A percentile compares a stretch with the other conserved stretches of the same genome.
These are phyloP conservation scores for Phymatocera aterrima DNA, from an alignment of 2,888 invertebrate genomes.

Conservation along the genomic window DNA sequence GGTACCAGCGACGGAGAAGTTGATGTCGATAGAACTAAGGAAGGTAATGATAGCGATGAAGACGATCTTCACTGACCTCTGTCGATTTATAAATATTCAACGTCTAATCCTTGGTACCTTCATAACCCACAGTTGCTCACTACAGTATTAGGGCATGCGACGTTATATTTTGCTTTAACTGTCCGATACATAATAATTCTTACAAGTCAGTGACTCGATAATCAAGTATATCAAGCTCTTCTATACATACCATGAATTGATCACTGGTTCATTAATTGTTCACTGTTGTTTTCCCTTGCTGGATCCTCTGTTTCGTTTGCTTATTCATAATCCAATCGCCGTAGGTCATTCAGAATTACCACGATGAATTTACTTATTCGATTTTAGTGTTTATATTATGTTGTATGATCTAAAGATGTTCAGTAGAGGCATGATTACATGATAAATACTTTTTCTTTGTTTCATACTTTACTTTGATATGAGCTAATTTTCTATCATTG, in stretches of 20 bases:
- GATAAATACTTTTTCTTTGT: background rate
- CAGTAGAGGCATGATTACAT: background rate
- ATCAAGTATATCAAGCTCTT: conserved; percentile 68
- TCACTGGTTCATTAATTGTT: conserved; percentile 21
- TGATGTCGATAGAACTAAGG: conserved; percentile 68
- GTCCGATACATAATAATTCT: conserved; percentile 73
- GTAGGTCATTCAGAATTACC: background rate
- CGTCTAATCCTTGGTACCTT: conserved; percentile 70
- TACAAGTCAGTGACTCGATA: conserved; percentile 67
- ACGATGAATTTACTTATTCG: background rate
- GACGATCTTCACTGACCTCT: conserved; percentile 72
- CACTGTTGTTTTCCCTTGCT: background rate
- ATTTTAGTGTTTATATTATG: background rate
- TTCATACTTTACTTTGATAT: no score
- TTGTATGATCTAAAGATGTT: background rate
- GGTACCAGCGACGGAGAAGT: conserved; percentile 71
- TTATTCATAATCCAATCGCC: background rate
- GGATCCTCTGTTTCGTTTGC: background rate
- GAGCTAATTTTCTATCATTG: conserved; percentile 52
- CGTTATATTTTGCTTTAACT: conserved; percentile 74
- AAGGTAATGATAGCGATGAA: conserved; percentile 71
- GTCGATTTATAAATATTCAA: conserved; percentile 65
- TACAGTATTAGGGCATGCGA: conserved; percentile 75
- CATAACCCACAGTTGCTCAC: conserved; percentile 71
- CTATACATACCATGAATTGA: conserved; percentile 32